A percentile compares a stretch with the other conserved stretches of the same genome.
These are phyloP conservation scores for Sceloporus tristichus DNA, from an alignment of 2,113 vertebrate species.

Conservation along the genomic window DNA sequence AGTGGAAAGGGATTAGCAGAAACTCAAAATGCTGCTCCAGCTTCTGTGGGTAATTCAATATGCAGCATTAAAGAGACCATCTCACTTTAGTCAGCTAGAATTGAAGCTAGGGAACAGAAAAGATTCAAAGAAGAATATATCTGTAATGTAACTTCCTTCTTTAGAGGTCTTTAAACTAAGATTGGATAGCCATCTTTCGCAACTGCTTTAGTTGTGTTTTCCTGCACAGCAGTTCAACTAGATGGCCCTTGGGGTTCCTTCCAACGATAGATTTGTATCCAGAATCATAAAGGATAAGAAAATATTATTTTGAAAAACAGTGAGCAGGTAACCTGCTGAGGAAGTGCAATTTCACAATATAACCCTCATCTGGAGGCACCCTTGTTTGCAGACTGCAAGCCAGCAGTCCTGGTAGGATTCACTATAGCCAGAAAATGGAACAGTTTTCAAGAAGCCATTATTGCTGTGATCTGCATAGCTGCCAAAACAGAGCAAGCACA, in stretches of 20 bases:
- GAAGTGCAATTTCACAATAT: background rate
- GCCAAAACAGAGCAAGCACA: constrained; percentile 14
- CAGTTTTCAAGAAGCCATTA: background rate
- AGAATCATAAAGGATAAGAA: background rate
- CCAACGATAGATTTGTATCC: background rate
- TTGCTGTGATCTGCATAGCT: background rate
- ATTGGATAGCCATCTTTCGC: too few species aligned
- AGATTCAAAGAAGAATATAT: background rate
- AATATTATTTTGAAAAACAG: background rate
- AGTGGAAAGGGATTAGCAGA: background rate
- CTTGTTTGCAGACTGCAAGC: background rate
- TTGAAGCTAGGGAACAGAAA: background rate
- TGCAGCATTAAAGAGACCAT: background rate
- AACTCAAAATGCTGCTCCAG: background rate
- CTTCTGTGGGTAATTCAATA: constrained; percentile 4
- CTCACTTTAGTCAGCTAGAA: too few species aligned
- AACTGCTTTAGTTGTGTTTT: too few species aligned
- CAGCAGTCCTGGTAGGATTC: background rate
- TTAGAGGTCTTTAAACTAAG: background rate
- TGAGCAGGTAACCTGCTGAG: too few species aligned
- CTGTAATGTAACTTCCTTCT: too few species aligned
- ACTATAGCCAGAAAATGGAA: background rate
- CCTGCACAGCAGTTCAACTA: too few species aligned
- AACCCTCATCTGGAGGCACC: background rate
- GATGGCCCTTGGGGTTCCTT: too few species aligned